phyloP scores from a whole-genome alignment of 2,888 invertebrate species.

The Stegana nigrithorax region DNA sequence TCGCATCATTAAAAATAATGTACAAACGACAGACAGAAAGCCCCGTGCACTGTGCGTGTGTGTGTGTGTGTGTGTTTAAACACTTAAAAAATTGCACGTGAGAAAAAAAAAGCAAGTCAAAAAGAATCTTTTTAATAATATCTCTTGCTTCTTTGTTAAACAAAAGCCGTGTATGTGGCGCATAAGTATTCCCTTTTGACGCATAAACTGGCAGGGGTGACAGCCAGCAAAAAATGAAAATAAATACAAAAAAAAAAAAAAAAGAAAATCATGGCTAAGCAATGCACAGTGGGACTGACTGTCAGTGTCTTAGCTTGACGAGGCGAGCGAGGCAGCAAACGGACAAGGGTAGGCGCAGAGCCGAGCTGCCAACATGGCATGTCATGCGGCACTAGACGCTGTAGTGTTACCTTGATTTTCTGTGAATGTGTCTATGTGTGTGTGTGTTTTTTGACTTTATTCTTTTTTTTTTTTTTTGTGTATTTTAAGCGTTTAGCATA shows the following conservation, averaged over 20 bases:
- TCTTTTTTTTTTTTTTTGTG: constrained; percentile 20
- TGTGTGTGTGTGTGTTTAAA: neutral
- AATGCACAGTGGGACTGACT: neutral
- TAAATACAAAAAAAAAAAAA: too few relatives aligned
- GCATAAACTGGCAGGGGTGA: neutral
- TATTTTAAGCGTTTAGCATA: constrained; percentile 52
- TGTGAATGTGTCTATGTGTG: too few relatives aligned
- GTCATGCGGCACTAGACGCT: too few relatives aligned
- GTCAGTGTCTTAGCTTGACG: neutral
- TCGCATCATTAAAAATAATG: constrained; percentile 10
- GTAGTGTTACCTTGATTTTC: too few relatives aligned
- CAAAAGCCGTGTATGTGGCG: too few relatives aligned
- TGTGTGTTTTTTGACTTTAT: constrained; percentile 2
- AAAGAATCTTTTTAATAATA: neutral
- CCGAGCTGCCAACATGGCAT: too few relatives aligned
- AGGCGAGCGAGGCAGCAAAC: too few relatives aligned
- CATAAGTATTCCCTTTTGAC: neutral
- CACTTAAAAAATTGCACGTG: too few relatives aligned
- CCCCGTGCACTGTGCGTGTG: neutral
- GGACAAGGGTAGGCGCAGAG: too few relatives aligned
- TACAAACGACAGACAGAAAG: neutral
- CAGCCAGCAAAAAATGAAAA: neutral
- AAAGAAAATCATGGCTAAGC: too few relatives aligned
- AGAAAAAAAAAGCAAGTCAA: neutral
- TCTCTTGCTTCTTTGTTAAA: neutral